phyloP scores from a whole-genome alignment of 2,888 invertebrate genomes.

The Drosophila algonquin region DNA sequence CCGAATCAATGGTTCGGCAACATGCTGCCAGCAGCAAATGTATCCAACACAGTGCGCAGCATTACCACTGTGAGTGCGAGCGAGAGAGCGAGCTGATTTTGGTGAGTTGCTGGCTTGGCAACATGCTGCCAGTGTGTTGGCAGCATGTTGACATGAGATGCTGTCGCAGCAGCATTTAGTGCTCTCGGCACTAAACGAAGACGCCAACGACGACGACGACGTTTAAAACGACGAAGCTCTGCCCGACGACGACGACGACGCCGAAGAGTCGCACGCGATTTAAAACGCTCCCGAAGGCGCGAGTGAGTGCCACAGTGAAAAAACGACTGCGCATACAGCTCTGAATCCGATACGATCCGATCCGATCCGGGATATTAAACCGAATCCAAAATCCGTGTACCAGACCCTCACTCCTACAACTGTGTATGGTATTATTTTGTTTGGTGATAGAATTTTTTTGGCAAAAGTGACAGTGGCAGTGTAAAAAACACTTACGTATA shows the following conservation, averaged over 20 bases:
- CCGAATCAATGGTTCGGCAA: not conserved
- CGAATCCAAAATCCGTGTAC: no score
- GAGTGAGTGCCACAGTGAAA: slow-evolving; percentile 11
- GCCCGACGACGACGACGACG: slow-evolving; percentile 81
- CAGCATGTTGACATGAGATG: slow-evolving; percentile 3
- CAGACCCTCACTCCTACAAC: not conserved
- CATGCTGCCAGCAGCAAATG: slow-evolving; percentile 24
- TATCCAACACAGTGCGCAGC: slow-evolving; percentile 40
- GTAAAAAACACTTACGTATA: not conserved
- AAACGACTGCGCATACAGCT: slow-evolving; percentile 71
- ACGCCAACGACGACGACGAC: slow-evolving; percentile 25
- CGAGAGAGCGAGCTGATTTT: not conserved
- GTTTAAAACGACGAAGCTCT: slow-evolving; percentile 76
- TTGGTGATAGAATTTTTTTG: not conserved
- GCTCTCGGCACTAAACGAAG: slow-evolving; percentile 5
- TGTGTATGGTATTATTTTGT: not conserved
- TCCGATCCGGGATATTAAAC: not conserved
- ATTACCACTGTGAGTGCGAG: not conserved
- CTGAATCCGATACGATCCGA: not conserved
- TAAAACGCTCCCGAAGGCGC: slow-evolving; percentile 42
- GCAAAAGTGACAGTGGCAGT: no score
- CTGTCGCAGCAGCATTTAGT: not conserved
- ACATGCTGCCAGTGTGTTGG: slow-evolving; percentile 1
- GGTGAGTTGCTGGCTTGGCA: slow-evolving; percentile 6
- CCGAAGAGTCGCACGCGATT: slow-evolving; percentile 55